A percentile compares a stretch with the other conserved stretches of the same genome.
These are phyloP conservation scores for Verasper variegatus DNA, from an alignment of 2,113 vertebrate genomes.

Conservation along the genomic window DNA sequence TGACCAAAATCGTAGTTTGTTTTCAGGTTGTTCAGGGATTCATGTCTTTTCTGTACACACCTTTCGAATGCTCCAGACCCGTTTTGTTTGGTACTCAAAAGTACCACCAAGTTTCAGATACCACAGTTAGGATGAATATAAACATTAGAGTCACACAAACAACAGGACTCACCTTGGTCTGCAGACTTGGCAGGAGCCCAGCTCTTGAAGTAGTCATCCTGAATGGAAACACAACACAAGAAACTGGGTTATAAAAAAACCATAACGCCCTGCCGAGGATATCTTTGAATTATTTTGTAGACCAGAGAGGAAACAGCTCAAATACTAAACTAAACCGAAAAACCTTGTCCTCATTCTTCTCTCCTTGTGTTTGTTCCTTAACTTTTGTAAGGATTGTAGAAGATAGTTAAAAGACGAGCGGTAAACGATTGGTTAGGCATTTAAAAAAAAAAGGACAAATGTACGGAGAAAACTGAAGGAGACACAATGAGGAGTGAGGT, in stretches of 20 bases:
- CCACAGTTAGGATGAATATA: slow-evolving; percentile 1
- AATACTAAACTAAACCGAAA: slow-evolving; percentile 18
- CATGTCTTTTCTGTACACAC: neutral
- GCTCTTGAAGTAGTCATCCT: slow-evolving; percentile 82
- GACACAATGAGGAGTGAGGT: slow-evolving; percentile 8
- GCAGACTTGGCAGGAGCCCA: slow-evolving; percentile 77
- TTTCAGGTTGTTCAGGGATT: too few species aligned
- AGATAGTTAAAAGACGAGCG: neutral
- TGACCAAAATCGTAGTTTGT: too few species aligned
- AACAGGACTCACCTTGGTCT: slow-evolving; percentile 73
- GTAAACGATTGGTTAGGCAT: neutral
- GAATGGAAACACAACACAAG: slow-evolving; percentile 55
- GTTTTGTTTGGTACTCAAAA: neutral
- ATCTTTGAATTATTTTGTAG: slow-evolving; percentile 47
- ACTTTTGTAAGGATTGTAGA: slow-evolving; percentile 14
- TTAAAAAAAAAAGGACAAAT: slow-evolving; percentile 16
- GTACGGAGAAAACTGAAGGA: slow-evolving; percentile 12
- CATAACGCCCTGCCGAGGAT: slow-evolving; percentile 7
- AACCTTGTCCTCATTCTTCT: slow-evolving; percentile 21
- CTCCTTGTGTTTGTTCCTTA: neutral
- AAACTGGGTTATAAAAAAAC: slow-evolving; percentile 46
- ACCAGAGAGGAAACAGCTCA: slow-evolving; percentile 13
- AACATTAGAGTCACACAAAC: slow-evolving; percentile 10
- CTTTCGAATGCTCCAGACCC: neutral
- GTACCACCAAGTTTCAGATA: neutral